Conservation (phyloP, 2,888 invertebrate species). For the Tetragonula carbonaria region DNA sequence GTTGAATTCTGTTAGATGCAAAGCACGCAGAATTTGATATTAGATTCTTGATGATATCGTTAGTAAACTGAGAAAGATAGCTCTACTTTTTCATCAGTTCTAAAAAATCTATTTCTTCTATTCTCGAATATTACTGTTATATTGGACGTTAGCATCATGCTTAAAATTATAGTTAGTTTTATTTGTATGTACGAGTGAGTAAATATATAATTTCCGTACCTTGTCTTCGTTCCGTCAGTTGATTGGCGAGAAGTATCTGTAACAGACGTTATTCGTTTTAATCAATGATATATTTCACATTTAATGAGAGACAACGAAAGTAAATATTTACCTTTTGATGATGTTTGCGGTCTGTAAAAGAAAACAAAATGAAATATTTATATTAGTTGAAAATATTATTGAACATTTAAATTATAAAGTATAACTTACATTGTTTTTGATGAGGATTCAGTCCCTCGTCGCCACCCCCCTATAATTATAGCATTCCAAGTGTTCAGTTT, state of each 20-base stretch:
- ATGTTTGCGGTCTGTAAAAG: slow-evolving; percentile 47
- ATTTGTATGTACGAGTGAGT: background rate
- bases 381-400: slow-evolving; percentile 18
- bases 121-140: slow-evolving; percentile 11
- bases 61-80: slow-evolving; percentile 21
- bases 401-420: slow-evolving; percentile 6
- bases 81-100: slow-evolving; percentile 7
- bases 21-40: slow-evolving; percentile 79
- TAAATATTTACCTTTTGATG: slow-evolving; percentile 54
- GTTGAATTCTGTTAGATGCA: slow-evolving; percentile 80
- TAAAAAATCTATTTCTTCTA: slow-evolving; percentile 7
- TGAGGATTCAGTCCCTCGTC: slow-evolving; percentile 40
- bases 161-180: slow-evolving; percentile 13
- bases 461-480: slow-evolving; percentile 40
- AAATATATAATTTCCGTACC: slow-evolving; percentile 52
- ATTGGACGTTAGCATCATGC: slow-evolving; percentile 4
- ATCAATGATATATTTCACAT: background rate
- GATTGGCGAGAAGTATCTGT: slow-evolving; percentile 56
- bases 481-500: background rate
- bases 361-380: slow-evolving; percentile 15
- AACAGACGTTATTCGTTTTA: slow-evolving; percentile 9
- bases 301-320: background rate
- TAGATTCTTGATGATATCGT: slow-evolving; percentile 76
- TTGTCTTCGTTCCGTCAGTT: slow-evolving; percentile 52
- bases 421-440: slow-evolving; percentile 56